These are phyloP conservation scores for Rhea americana DNA, from an alignment of 2,113 vertebrate genomes.

Conservation along the genomic window DNA sequence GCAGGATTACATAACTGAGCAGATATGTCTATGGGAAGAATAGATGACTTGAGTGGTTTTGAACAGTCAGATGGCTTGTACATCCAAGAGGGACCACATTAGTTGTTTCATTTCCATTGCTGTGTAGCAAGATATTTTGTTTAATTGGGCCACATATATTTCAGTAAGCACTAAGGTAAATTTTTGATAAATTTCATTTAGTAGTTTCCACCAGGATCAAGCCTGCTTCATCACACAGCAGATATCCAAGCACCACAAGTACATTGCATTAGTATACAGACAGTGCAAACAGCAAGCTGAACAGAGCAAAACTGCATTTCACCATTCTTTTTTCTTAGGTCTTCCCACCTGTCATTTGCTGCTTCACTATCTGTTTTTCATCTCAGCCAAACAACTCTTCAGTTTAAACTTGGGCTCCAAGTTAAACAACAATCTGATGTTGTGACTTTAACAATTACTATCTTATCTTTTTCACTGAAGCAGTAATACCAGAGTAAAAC, in stretches of 20 bases:
- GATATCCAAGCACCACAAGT: background rate
- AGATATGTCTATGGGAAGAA: background rate
- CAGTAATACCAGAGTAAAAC: background rate
- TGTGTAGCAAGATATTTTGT: background rate
- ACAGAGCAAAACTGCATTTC: background rate
- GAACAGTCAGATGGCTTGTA: background rate
- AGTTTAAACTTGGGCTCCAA: background rate
- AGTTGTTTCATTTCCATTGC: background rate
- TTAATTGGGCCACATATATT: background rate
- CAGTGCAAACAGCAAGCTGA: background rate
- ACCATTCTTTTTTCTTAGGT: background rate
- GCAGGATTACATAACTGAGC: background rate
- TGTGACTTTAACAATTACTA: background rate
- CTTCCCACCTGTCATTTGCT: background rate
- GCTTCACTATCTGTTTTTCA: background rate
- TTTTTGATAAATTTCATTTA: background rate
- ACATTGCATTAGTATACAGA: background rate
- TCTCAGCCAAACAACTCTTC: background rate
- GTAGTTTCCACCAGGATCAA: background rate
- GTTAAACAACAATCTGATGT: background rate
- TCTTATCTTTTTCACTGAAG: background rate
- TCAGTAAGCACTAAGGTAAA: background rate
- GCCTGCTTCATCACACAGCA: background rate
- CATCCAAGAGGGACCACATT: background rate
- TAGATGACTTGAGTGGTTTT: background rate